Conservation (phyloP, 2,113 vertebrate genomes). For the Pygoscelis adeliae region DNA sequence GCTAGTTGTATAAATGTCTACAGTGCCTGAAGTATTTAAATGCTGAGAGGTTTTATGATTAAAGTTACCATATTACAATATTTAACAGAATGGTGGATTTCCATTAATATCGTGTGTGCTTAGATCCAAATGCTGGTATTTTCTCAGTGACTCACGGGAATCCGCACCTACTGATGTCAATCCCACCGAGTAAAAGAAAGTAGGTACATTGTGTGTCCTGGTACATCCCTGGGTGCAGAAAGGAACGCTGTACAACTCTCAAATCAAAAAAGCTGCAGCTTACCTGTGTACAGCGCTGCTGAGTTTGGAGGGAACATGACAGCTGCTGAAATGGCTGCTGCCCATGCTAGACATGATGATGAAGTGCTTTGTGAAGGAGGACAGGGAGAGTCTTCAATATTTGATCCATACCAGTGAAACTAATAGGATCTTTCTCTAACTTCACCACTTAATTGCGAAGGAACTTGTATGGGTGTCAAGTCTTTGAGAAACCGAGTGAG, state of each 20-base stretch:
- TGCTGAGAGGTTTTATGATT: constrained; percentile 23
- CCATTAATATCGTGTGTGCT: constrained; percentile 9
- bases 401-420: not conserved
- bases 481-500: not conserved
- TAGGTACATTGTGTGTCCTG: not conserved
- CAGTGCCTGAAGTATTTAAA: constrained; percentile 55
- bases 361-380: not conserved
- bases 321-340: not conserved
- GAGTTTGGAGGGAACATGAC: not conserved
- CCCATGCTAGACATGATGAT: not conserved
- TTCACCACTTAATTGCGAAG: not conserved
- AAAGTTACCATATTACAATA: constrained; percentile 28
- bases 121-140: not conserved
- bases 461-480: not conserved
- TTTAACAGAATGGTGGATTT: constrained; percentile 59
- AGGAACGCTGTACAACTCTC: not conserved
- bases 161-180: not conserved
- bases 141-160: not conserved
- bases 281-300: not conserved
- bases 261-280: not conserved
- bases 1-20: constrained; percentile 66
- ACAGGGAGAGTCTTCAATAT: not conserved
- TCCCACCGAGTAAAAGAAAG: not conserved
- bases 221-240: not conserved
- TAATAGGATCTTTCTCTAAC: not conserved